These are phyloP conservation scores for Lepeophtheirus nordmannii DNA, from an alignment of 2,888 invertebrate species.

Conservation along the genomic window DNA sequence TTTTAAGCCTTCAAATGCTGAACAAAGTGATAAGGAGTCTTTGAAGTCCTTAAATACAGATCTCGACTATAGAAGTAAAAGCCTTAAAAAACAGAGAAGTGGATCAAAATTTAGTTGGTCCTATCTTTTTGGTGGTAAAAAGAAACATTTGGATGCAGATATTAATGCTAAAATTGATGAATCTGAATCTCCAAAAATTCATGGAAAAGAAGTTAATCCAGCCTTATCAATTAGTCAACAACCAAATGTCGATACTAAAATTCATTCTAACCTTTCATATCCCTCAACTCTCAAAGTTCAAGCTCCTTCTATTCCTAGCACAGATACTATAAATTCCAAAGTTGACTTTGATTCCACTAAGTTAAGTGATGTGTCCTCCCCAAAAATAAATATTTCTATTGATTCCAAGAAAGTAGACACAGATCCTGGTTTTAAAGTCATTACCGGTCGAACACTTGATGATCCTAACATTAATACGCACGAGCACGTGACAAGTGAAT, in stretches of 20 bases:
- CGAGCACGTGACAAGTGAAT: neutral
- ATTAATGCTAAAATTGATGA: neutral
- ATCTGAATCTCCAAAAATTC: neutral
- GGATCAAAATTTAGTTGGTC: slow-evolving; percentile 6
- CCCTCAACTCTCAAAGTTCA: too few relatives aligned
- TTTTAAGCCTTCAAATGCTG: neutral
- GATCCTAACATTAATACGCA: neutral
- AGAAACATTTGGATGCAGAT: slow-evolving; percentile 3
- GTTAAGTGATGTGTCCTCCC: neutral
- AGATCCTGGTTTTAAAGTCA: neutral
- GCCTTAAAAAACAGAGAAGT: neutral
- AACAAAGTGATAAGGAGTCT: neutral
- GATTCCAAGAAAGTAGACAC: neutral
- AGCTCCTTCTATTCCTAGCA: too few relatives aligned
- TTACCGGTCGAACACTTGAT: neutral
- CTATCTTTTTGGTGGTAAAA: neutral
- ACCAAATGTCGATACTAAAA: too few relatives aligned
- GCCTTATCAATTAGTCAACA: too few relatives aligned
- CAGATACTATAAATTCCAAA: too few relatives aligned
- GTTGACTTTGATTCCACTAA: too few relatives aligned
- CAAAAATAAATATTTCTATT: neutral
- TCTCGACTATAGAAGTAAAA: neutral
- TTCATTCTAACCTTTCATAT: too few relatives aligned
- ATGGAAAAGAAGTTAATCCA: too few relatives aligned
- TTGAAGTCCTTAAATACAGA: slow-evolving; percentile 1